Conservation (phyloP, 2,113 vertebrate genomes). For the Candoia aspera region DNA sequence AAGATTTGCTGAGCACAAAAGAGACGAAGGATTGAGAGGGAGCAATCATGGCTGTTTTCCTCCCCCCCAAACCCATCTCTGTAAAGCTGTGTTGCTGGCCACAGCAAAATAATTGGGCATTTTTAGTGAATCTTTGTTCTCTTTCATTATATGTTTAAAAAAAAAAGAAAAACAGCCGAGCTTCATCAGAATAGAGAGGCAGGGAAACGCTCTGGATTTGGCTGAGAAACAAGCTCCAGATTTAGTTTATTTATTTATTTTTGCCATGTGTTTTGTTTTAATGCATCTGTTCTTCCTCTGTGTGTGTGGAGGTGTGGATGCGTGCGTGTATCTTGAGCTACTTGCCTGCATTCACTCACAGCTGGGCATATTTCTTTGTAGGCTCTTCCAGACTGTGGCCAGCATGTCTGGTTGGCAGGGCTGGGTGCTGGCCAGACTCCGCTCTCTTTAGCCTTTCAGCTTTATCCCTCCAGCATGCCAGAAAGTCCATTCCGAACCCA, state of each 20-base stretch:
- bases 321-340: not conserved
- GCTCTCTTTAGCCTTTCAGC: not conserved
- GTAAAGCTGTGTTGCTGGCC: not conserved
- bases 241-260: not conserved
- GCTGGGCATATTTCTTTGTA: not conserved
- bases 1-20: not conserved
- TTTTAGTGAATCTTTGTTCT: conserved; percentile 38
- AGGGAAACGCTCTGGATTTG: rapidly evolving
- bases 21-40: not conserved
- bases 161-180: not conserved
- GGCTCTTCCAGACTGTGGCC: not conserved
- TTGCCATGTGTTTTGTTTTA: not conserved
- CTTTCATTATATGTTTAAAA: not conserved
- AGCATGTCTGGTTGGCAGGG: too few relatives aligned
- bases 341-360: not conserved
- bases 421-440: too few relatives aligned
- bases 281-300: not conserved
- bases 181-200: not conserved
- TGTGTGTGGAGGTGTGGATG: not conserved
- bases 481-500: not conserved
- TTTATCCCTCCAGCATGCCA: not conserved
- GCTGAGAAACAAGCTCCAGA: rapidly evolving
- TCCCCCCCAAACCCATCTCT: not conserved
- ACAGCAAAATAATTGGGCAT: not conserved
- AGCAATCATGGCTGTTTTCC: not conserved